Conservation (phyloP, 2,797 vertebrate species). For the Poeciliopsis gracilis region DNA sequence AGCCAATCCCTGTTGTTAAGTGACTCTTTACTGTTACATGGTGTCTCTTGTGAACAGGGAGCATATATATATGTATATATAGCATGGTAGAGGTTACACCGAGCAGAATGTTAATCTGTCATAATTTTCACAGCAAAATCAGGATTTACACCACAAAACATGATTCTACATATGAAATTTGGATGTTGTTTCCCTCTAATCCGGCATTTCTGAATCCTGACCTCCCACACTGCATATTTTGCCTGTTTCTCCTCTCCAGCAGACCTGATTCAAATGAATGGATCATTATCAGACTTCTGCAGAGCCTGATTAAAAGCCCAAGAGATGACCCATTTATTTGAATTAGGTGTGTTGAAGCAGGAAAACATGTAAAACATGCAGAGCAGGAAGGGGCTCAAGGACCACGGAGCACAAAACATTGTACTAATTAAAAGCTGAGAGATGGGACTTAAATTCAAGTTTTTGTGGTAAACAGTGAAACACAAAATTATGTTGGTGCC, state of each 20-base stretch:
- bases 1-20: too few relatives aligned
- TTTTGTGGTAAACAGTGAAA: background rate
- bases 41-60: too few relatives aligned
- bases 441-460: background rate
- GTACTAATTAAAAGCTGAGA: background rate
- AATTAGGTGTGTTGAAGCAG: conserved; percentile 17
- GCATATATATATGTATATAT: too few relatives aligned
- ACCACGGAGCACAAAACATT: too few relatives aligned
- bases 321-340: conserved; percentile 21
- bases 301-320: conserved; percentile 15
- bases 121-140: background rate
- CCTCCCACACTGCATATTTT: background rate
- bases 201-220: background rate
- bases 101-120: background rate
- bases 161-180: background rate
- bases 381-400: background rate
- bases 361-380: conserved; percentile 25
- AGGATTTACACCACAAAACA: background rate
- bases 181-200: background rate
- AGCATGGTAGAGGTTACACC: too few relatives aligned
- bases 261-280: conserved; percentile 13
- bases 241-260: background rate
- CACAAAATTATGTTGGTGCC: background rate
- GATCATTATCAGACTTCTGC: conserved; percentile 8
- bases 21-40: background rate